Base-by-base conservation (phyloP, 2,797 vertebrate genomes). In the Microctenopoma steveboyesi region DNA sequence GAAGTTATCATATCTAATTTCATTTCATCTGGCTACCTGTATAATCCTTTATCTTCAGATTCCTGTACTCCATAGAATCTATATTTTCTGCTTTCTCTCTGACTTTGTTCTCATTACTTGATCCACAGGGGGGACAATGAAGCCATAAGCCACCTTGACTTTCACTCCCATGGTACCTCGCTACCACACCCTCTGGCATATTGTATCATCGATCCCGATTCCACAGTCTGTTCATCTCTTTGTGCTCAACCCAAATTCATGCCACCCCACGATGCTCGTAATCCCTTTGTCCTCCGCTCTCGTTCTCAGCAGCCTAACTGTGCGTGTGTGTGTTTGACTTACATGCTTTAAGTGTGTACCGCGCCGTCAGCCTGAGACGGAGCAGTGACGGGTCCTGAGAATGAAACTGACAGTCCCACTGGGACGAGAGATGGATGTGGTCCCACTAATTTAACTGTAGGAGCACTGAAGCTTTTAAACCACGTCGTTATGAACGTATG, bases 361-460 rank as follows among this genome's bases (percentile, higher is more conserved):
- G n/a, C 47, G 53, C 77, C 7, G 87, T 84, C 86, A 86, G 88
- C 57, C 78, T 83, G 76, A 85, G 84, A 86, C 82, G 77, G 84
- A 84, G 70, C 79, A 69, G 77, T 86, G 91, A 88, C 89, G 86
- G 84, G 80, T 81, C 75, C 78, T 86, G 80, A 79, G 81, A 76
- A 74, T 33, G 71, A 86, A 91, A 93, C 81, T 91, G 93, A 90
- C 89, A 78, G 74, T 71, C 82, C 78, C 33, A 63, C 79, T 79
- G 88, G 86, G 74, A 76, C 76, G 63, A 73, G 68, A 84, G 79
- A 86, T 86, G 82, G 84, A 90, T 86, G 78, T 72, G 72, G 77
- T 79, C 75, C 55, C 70, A 73, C 80, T 91, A 91, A 90, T 89
- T 92, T 79, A 92, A 84, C 81, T 73, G 73, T 74, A 69, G 79